These are phyloP conservation scores for Ceratosolen solmsi DNA, from an alignment of 1,140 invertebrate species.

Conservation along the genomic window DNA sequence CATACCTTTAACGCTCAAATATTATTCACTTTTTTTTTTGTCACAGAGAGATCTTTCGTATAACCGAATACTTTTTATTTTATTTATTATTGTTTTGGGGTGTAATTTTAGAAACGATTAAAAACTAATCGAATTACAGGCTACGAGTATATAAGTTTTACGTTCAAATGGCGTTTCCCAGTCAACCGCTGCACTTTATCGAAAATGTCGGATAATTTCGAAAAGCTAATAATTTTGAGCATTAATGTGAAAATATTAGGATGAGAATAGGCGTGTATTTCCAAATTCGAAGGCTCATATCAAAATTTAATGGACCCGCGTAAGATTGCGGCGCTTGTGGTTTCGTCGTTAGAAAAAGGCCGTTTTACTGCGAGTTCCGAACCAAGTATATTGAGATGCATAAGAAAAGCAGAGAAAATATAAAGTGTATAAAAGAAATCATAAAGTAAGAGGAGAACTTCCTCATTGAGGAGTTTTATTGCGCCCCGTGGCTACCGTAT, in stretches of 20 bases:
- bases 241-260: background rate
- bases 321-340: conserved; percentile 5
- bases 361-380: conserved; percentile 6
- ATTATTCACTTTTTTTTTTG: too few relatives aligned
- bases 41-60: too few relatives aligned
- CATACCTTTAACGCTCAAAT: too few relatives aligned
- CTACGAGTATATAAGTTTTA: too few relatives aligned
- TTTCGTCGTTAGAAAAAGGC: conserved; percentile 1
- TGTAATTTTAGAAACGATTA: too few relatives aligned
- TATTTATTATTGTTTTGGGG: too few relatives aligned
- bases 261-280: background rate
- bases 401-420: conserved; percentile 38
- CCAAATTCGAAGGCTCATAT: conserved; percentile 33
- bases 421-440: conserved; percentile 30
- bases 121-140: too few relatives aligned
- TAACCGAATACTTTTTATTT: too few relatives aligned
- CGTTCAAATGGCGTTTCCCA: too few relatives aligned
- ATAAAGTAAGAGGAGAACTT: conserved; percentile 45
- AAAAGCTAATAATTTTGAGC: background rate
- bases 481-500: background rate
- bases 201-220: background rate
- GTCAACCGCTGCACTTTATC: too few relatives aligned
- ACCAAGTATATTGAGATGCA: conserved; percentile 19
- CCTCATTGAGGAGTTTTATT: conserved; percentile 47
- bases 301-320: background rate